Evolutionary conservation across 2,113 vertebrate species (phyloP).

Genomic region (Nothobranchius furzeri): DNA sequence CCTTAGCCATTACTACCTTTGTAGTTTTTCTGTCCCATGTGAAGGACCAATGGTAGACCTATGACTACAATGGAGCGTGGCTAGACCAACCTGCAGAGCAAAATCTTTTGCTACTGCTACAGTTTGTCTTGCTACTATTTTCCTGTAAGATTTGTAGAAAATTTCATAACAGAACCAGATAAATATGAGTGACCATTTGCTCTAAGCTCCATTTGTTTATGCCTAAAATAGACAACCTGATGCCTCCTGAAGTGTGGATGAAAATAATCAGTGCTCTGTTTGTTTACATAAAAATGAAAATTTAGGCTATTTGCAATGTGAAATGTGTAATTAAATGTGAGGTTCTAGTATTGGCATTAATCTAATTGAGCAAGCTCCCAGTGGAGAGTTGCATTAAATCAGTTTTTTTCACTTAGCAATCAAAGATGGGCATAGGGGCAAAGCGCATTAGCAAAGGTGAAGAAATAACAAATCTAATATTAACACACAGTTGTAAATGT

Average conservation of each 20-base stretch:
- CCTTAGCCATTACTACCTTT: too few relatives aligned
- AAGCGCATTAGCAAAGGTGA: conserved; percentile 3
- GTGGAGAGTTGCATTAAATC: conserved; percentile 30
- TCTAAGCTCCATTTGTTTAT: conserved; percentile 39
- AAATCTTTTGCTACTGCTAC: too few relatives aligned
- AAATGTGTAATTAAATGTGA: conserved; percentile 49
- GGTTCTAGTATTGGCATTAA: conserved; percentile 41
- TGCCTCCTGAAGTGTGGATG: conserved; percentile 3
- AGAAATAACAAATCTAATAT: conserved; percentile 9
- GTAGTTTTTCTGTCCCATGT: too few relatives aligned
- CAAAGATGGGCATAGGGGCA: conserved; percentile 4
- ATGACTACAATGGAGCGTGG: too few relatives aligned
- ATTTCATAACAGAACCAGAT: conserved; percentile 42
- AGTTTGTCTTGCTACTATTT: too few relatives aligned
- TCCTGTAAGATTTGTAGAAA: too few relatives aligned
- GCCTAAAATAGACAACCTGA: conserved; percentile 58
- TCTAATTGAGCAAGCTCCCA: conserved; percentile 37
- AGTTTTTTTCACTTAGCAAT: conserved; percentile 22
- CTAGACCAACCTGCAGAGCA: too few relatives aligned
- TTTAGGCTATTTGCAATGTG: conserved; percentile 33
- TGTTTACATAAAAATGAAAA: conserved; percentile 41
- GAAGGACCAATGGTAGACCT: too few relatives aligned
- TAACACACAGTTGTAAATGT: not conserved
- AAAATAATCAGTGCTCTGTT: conserved; percentile 26
- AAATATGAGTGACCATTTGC: conserved; percentile 69